phyloP scores from a whole-genome alignment of 1,140 invertebrate genomes.

The Penaeus chinensis region DNA sequence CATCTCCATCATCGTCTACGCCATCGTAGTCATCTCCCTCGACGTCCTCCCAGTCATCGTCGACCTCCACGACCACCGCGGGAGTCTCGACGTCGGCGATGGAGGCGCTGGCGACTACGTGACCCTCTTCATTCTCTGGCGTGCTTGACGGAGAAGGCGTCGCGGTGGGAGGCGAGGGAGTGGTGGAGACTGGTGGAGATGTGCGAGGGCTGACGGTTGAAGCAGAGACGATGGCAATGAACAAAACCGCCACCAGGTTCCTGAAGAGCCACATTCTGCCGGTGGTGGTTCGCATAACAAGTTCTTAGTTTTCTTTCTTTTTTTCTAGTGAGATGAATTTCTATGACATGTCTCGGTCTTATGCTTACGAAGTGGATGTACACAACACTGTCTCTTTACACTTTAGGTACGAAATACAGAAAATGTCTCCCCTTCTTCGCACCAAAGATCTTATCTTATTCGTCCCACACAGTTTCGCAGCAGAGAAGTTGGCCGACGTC shows the following conservation, averaged over 20 bases:
- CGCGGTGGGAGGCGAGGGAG: background rate
- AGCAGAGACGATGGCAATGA: background rate
- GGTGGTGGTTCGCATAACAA: too few relatives aligned
- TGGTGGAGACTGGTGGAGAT: background rate
- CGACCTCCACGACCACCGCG: conserved; percentile 29
- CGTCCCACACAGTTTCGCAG: conserved; percentile 8
- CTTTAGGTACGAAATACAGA: background rate
- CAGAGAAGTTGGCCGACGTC: background rate
- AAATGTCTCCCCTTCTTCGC: background rate
- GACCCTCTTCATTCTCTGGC: too few relatives aligned
- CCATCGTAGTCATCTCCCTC: background rate
- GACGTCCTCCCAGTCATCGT: conserved; percentile 32
- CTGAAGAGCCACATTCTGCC: too few relatives aligned
- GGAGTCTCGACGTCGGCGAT: conserved; percentile 27
- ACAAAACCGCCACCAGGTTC: background rate
- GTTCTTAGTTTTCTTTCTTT: too few relatives aligned
- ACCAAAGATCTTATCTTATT: background rate
- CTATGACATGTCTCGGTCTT: too few relatives aligned
- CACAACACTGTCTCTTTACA: background rate
- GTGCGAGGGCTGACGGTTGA: background rate
- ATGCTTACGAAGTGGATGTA: too few relatives aligned
- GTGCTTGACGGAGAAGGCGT: background rate
- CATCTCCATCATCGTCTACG: background rate
- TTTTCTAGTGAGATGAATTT: too few relatives aligned
- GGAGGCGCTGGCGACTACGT: conserved; percentile 16